Evolutionary conservation across 1,140 invertebrate genomes (phyloP).

Genomic region (Drosophila tani): DNA sequence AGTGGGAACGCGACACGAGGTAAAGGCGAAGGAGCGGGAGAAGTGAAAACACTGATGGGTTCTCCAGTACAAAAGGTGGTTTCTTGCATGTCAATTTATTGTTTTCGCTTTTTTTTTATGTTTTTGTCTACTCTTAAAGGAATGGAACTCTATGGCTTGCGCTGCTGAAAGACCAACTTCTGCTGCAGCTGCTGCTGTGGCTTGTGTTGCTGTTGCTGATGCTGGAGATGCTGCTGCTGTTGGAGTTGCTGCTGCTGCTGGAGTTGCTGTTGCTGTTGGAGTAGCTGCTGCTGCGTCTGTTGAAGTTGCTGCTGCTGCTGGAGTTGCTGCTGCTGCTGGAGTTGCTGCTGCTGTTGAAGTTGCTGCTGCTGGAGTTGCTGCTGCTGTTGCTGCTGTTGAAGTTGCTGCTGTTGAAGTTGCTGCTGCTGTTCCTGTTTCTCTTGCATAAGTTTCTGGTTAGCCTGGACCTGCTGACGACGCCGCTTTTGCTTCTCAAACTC

Average conservation of each 20-base stretch:
- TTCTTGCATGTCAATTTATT: constrained; percentile 37
- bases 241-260: constrained; percentile 26
- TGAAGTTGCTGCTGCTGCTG: neutral
- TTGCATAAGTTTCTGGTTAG: constrained; percentile 21
- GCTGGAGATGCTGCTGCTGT: neutral
- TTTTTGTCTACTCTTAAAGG: neutral
- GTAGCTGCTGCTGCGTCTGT: neutral
- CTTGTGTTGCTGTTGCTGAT: constrained; percentile 7
- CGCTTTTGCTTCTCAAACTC: constrained; percentile 71
- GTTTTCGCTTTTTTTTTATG: neutral
- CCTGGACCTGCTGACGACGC: constrained; percentile 44
- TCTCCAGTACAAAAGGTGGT: constrained; percentile 25
- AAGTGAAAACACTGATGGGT: constrained; percentile 2
- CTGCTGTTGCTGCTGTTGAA: constrained; percentile 54
- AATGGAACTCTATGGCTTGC: constrained; percentile 15
- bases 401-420: constrained; percentile 52
- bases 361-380: constrained; percentile 5
- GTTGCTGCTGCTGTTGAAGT: neutral
- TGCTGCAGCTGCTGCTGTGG: constrained; percentile 17
- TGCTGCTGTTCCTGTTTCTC: constrained; percentile 64
- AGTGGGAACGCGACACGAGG: constrained; percentile 14
- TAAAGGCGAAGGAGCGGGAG: neutral
- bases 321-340: neutral
- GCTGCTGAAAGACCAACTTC: constrained; percentile 14
- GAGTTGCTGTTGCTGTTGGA: neutral